Base-by-base conservation (phyloP, 2,113 vertebrate genomes). In the Rhombomys opimus region DNA sequence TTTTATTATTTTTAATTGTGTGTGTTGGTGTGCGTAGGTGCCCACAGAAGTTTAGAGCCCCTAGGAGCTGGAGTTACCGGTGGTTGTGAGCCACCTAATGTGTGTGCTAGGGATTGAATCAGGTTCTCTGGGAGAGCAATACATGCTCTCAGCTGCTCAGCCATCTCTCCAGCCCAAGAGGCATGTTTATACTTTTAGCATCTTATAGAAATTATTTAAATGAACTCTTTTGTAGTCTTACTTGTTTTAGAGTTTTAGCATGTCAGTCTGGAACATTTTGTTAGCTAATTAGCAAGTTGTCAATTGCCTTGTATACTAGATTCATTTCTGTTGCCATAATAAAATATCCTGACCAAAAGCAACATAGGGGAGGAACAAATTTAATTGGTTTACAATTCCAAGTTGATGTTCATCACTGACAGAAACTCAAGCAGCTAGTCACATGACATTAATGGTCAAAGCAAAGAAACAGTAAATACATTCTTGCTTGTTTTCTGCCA, bases 281-380 rank as follows among this genome's bases (percentile, higher is more conserved):
- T 68, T 32, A 80, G 14, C 92, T 91, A 76, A 67, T 22, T 90
- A 73, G 76, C 63, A 94, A 81, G 27, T 81, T 92, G 57, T 82
- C 80, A 59, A 52, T 82, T 38, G 54, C 20, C 35, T 9, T 4
- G 6, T 61, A 57, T 13, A 13, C 22, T 81, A n/a, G 5, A n/a
- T 57, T 61, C 57, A 61, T 82, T 61, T 41, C n/a, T 61, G 57
- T 41, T 84, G 57, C 57, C n/a, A 27, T 15, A 3, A 41, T 82
- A 38, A 61, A 61, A 84, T 84, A 61, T 84, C 80, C n/a, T 61
- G 57, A 61, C n/a, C n/a, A 84, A 84, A 61, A 84, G 57, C n/a
- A 84, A 13, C 57, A 61, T 38, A 61, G 35, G 20, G 54, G 13
- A 82, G 35, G 35, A 82, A n/a, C 54, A 82, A 59, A 82, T 59